These are phyloP conservation scores for Sandelia bainsii DNA, from an alignment of 2,797 vertebrate genomes.

Conservation along the genomic window DNA sequence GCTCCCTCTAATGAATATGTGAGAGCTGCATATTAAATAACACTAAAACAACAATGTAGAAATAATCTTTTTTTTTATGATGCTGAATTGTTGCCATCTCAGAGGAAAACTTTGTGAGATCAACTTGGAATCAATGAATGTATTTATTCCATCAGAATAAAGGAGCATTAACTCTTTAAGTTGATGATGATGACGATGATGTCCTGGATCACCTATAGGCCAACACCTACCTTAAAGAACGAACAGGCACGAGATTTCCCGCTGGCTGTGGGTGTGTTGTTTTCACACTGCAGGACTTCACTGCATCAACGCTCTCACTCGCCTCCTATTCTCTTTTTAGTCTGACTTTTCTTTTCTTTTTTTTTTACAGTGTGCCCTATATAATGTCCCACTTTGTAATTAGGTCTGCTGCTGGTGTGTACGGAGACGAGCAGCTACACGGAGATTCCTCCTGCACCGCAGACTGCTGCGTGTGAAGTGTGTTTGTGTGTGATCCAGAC, in stretches of 20 bases:
- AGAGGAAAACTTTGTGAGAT: no score
- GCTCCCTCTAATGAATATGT: not conserved
- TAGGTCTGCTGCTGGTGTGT: slow-evolving; percentile 65
- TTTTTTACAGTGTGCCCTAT: slow-evolving; percentile 66
- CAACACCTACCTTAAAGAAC: no score
- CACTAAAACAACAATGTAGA: not conserved
- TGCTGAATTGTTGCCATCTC: no score
- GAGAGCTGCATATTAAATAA: slow-evolving; percentile 16
- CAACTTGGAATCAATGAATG: no score
- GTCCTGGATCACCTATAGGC: no score
- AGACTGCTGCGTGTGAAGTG: slow-evolving; percentile 4
- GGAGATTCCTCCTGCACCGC: slow-evolving; percentile 25
- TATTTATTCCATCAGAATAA: not conserved
- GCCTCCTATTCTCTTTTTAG: slow-evolving; percentile 62
- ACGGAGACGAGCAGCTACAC: slow-evolving; percentile 12
- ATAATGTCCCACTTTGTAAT: slow-evolving; percentile 79
- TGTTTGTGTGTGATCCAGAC: slow-evolving; percentile 8
- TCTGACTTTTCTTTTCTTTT: slow-evolving; percentile 39
- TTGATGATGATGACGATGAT: slow-evolving; percentile 5
- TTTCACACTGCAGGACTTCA: slow-evolving; percentile 24
- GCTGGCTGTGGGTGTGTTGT: slow-evolving; percentile 24
- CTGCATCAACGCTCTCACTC: slow-evolving; percentile 27
- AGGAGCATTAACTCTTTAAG: not conserved
- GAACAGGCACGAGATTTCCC: no score
- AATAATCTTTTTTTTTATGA: not conserved